Base-by-base conservation (phyloP, 92 coral and sea anemone species). In the Actinostola sp. region DNA sequence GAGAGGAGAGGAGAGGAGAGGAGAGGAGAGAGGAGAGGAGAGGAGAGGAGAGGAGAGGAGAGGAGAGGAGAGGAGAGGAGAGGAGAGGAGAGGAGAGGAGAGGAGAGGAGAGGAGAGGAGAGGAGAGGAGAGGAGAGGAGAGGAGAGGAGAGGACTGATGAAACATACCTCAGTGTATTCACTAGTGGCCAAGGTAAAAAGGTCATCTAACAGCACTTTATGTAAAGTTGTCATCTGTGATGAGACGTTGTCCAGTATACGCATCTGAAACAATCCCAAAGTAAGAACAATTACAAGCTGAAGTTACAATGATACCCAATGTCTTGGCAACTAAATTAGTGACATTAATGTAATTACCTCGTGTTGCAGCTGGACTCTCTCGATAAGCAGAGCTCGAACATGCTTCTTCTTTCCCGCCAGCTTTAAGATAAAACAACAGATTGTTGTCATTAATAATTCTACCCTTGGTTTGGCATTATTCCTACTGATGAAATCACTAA, bases 201-300 rank as follows among this genome's bases (percentile, higher is more conserved):
- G 67, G 67, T 95, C 99, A 38, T 82, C 89, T 60, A 95, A 32
- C 54, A 95, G 63, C 30, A 88, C 77, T 65, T 95, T 92, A 83
- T 95, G 99, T 14, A 91, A 53, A 0, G 93, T 77, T 21, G 99
- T 91, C 76, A 95, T 77, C 77, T 95, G 92, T 1, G 92, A 79
- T 21, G 97, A 81, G 32, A 84, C 92, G 36, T 92, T 78, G 63
- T 95, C 97, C 41, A 95, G 68, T n/a, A 91, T 81, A 32, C 99
- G 97, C 97, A 91, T 88, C 99, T 95, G 59, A 35, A 78, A 73
- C n/a, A n/a, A n/a, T n/a, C n/a, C n/a, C n/a, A n/a, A n/a, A n/a
- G n/a, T n/a, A n/a, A n/a, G n/a, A n/a, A n/a, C n/a, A n/a, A n/a
- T n/a, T n/a, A n/a, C n/a, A n/a, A n/a, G n/a, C n/a, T n/a, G n/a